phyloP scores from a whole-genome alignment of 1,140 invertebrate genomes.

The Diachasmimorpha longicaudata region DNA sequence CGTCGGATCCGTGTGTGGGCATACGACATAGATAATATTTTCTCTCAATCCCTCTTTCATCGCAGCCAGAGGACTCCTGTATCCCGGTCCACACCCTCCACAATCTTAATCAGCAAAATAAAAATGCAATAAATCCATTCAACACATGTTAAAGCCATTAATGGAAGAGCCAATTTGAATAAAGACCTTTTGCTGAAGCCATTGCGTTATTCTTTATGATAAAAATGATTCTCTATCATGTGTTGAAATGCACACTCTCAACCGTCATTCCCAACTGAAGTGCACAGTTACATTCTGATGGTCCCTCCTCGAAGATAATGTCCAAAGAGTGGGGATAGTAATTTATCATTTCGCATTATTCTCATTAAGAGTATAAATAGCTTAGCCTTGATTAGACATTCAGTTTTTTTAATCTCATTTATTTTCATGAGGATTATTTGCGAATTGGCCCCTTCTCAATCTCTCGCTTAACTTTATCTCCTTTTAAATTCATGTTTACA shows the following conservation, averaged over 20 bases:
- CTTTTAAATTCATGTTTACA: neutral
- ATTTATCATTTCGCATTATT: neutral
- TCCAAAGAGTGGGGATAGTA: neutral
- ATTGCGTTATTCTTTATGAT: neutral
- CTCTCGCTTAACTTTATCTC: neutral
- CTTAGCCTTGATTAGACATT: neutral
- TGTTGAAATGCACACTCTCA: neutral
- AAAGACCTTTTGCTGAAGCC: neutral
- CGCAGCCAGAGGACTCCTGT: conserved; percentile 78
- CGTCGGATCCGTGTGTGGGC: conserved; percentile 75
- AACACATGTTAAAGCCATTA: neutral
- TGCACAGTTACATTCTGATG: neutral
- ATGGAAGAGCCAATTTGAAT: neutral
- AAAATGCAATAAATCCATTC: neutral
- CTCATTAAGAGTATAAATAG: neutral
- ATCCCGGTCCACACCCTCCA: conserved; percentile 73
- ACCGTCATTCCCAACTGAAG: neutral
- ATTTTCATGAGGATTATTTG: neutral
- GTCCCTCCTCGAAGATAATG: neutral
- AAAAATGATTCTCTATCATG: neutral
- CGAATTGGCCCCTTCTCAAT: neutral
- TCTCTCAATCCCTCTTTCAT: conserved; percentile 82
- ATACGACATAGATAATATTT: conserved; percentile 86
- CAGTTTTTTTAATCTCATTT: neutral
- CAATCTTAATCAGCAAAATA: conserved; percentile 32